phyloP scores from a whole-genome alignment of 2,113 vertebrate species.

The Emydura subglobosa region DNA sequence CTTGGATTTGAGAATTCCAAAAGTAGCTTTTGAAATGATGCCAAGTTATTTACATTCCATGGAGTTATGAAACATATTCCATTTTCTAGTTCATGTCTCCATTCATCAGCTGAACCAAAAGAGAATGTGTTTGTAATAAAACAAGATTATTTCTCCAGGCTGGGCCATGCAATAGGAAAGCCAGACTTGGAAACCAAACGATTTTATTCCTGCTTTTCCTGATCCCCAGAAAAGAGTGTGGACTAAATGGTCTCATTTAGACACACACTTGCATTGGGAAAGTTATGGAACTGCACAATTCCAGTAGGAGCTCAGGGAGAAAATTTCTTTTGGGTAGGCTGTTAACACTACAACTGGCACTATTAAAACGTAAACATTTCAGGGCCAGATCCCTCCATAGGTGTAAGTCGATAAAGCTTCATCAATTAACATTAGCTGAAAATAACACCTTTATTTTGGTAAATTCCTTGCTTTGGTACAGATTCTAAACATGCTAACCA shows the following conservation, averaged over 20 bases:
- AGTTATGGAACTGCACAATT: not conserved
- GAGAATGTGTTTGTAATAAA: not conserved
- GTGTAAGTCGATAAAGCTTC: not conserved
- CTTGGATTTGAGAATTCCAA: not conserved
- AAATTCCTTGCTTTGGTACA: not conserved
- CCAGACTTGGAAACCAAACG: not conserved
- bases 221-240: not conserved
- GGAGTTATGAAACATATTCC: not conserved
- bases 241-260: not conserved
- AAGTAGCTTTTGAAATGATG: constrained; percentile 37
- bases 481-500: not conserved
- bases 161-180: not conserved
- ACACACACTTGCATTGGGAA: not conserved
- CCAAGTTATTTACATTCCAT: constrained; percentile 14
- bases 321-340: not conserved
- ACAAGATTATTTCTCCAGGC: not conserved
- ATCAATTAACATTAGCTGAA: not conserved
- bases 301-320: not conserved
- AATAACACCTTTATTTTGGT: not conserved
- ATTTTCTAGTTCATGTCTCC: constrained; percentile 5
- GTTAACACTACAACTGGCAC: not conserved
- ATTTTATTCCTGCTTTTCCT: not conserved
- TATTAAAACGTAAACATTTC: not conserved
- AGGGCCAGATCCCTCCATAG: not conserved
- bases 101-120: not conserved